Percentiles rank a stretch among this genome's conserved stretches.
phyloP scores from a whole-genome alignment of 2,888 invertebrate genomes.

The Lysandra coridon region DNA sequence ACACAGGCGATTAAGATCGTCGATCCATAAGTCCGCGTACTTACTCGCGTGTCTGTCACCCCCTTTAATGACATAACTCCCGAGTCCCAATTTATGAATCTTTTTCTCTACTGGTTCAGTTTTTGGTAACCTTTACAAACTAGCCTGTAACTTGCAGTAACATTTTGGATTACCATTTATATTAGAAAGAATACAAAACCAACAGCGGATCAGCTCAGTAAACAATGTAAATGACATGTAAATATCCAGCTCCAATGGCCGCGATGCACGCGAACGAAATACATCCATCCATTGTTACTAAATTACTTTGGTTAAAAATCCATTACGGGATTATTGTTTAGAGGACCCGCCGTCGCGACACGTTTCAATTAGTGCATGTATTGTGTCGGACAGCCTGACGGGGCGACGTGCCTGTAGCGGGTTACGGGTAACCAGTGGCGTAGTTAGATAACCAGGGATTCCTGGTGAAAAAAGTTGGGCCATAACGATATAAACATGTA shows the following conservation, averaged over 20 bases:
- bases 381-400: not conserved
- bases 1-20: no score
- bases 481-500: no score
- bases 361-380: conserved; percentile 26
- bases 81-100: no score
- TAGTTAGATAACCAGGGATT: no score
- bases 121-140: not conserved
- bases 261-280: conserved; percentile 4
- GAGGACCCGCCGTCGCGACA: conserved; percentile 9
- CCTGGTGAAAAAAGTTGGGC: no score
- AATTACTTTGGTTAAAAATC: conserved; percentile 28
- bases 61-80: no score
- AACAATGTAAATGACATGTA: conserved; percentile 23
- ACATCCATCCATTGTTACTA: conserved; percentile 15
- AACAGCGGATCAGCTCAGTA: not conserved
- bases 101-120: not conserved
- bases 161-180: not conserved
- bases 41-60: no score
- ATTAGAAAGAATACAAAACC: not conserved
- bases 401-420: conserved; percentile 5
- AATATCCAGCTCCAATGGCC: conserved; percentile 1
- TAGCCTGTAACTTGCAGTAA: not conserved
- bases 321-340: conserved; percentile 27
- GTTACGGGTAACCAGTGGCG: not conserved
- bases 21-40: no score